Evolutionary conservation across 2,888 invertebrate species (phyloP).

Genomic region (Lomographa bimaculata): DNA sequence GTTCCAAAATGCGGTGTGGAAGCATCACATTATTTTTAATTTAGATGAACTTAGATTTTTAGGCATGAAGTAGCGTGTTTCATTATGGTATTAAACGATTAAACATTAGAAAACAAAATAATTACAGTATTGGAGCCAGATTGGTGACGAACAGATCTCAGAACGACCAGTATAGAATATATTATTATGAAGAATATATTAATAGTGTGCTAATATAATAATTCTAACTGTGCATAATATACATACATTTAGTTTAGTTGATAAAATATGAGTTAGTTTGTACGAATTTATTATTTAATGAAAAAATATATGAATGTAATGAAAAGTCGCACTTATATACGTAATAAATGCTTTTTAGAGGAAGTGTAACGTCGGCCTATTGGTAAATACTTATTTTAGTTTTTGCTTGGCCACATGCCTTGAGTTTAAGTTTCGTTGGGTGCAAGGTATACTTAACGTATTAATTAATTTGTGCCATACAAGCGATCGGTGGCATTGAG

Average conservation of each 20-base stretch:
- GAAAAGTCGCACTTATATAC: conserved; percentile 67
- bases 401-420: conserved; percentile 51
- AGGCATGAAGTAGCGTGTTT: conserved; percentile 42
- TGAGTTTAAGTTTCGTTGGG: conserved; percentile 31
- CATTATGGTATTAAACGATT: conserved; percentile 35
- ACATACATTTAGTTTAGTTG: conserved; percentile 47
- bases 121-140: conserved; percentile 66
- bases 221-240: conserved; percentile 62
- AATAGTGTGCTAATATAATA: conserved; percentile 58
- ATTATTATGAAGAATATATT: conserved; percentile 50
- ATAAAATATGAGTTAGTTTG: conserved; percentile 36
- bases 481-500: conserved; percentile 43
- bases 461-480: conserved; percentile 71
- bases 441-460: conserved; percentile 43
- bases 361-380: conserved; percentile 56
- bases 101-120: conserved; percentile 31
- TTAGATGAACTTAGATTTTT: conserved; percentile 16
- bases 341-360: conserved; percentile 67
- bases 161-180: conserved; percentile 71
- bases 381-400: conserved; percentile 37
- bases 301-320: conserved; percentile 46
- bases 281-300: conserved; percentile 72
- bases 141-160: conserved; percentile 75
- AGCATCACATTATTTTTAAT: conserved; percentile 6
- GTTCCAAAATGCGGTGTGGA: no score